A percentile compares a stretch with the other conserved stretches of the same genome.
Evolutionary conservation across 2,888 invertebrate genomes (phyloP).

Genomic region (Agriopis leucophaearia): DNA sequence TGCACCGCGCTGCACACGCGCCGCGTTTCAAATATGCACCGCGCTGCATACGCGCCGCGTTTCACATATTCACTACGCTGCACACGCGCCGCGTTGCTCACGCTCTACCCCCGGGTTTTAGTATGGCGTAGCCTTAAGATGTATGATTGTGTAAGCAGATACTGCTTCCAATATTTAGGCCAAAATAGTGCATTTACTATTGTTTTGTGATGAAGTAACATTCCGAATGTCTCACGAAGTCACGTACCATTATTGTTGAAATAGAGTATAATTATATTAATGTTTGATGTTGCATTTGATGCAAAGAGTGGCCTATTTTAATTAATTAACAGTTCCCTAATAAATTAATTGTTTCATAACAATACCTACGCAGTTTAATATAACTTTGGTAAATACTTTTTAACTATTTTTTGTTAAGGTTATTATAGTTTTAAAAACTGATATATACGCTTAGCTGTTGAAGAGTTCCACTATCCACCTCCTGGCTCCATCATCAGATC

Average conservation of each 20-base stretch:
- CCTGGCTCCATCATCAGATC: too few relatives aligned
- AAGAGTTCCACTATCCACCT: too few relatives aligned
- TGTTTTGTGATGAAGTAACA: constrained; percentile 61
- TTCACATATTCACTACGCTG: too few relatives aligned
- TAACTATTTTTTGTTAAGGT: neutral
- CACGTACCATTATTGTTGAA: constrained; percentile 54
- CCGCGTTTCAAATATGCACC: too few relatives aligned
- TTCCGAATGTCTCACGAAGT: constrained; percentile 62
- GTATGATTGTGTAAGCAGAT: neutral
- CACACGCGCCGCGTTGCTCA: too few relatives aligned
- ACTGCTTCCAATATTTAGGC: constrained; percentile 28
- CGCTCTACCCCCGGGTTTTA: neutral
- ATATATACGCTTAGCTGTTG: too few relatives aligned
- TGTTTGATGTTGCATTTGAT: constrained; percentile 22
- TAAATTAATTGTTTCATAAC: constrained; percentile 8
- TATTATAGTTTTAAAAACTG: neutral
- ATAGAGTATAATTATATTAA: constrained; percentile 9
- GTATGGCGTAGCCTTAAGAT: neutral
- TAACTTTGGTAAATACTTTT: neutral
- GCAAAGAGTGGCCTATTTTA: constrained; percentile 14
- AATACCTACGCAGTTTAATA: constrained; percentile 1
- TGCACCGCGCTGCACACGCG: too few relatives aligned
- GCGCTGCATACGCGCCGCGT: too few relatives aligned
- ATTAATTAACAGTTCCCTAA: constrained; percentile 16
- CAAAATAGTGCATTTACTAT: constrained; percentile 47